These are phyloP conservation scores for Iselma pallidipennis DNA, from an alignment of 2,888 invertebrate genomes.

Conservation along the genomic window DNA sequence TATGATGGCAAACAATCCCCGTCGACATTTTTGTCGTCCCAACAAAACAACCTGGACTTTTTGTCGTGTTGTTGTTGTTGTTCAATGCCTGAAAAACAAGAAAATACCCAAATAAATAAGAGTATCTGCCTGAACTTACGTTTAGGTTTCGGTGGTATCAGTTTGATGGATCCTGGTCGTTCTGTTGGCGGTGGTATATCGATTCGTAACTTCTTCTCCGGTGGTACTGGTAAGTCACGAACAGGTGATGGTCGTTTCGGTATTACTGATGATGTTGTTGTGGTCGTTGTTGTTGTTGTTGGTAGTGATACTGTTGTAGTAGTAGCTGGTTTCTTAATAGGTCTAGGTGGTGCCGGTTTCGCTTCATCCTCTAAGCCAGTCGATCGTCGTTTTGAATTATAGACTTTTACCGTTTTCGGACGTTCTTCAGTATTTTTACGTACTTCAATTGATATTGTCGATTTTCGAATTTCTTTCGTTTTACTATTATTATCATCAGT, in stretches of 20 bases:
- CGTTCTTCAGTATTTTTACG: constrained; percentile 72
- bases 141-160: constrained; percentile 86
- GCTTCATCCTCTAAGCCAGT: constrained; percentile 88
- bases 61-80: constrained; percentile 28
- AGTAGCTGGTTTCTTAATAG: constrained; percentile 65
- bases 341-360: constrained; percentile 81
- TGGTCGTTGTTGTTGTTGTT: constrained; percentile 25
- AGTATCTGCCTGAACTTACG: constrained; percentile 71
- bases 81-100: constrained; percentile 40
- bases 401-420: constrained; percentile 90
- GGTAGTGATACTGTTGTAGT: constrained; percentile 51
- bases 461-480: constrained; percentile 58
- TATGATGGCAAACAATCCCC: constrained; percentile 34
- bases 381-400: constrained; percentile 88
- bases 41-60: constrained; percentile 22
- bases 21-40: constrained; percentile 27
- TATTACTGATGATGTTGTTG: not conserved
- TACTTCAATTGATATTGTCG: constrained; percentile 81
- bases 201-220: constrained; percentile 80
- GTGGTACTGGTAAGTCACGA: constrained; percentile 54
- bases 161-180: constrained; percentile 80
- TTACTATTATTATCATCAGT: constrained; percentile 55
- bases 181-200: constrained; percentile 57
- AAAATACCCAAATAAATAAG: constrained; percentile 36
- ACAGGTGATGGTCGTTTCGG: constrained; percentile 39